These are phyloP conservation scores for Distichodus sexfasciatus DNA, from an alignment of 2,797 vertebrate genomes.

Conservation along the genomic window DNA sequence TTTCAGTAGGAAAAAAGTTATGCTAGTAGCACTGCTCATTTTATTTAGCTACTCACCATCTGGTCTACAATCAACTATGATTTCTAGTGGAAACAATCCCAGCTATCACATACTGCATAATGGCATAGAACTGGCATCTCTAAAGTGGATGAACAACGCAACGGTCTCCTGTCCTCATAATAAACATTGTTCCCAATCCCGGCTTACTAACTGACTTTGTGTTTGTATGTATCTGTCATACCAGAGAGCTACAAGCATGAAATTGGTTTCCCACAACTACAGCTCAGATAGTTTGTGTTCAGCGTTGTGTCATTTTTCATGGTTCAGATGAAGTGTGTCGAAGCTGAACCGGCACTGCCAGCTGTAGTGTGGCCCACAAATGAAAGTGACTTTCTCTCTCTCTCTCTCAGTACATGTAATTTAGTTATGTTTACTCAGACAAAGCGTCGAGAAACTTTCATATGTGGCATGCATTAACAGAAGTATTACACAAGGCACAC, in stretches of 20 bases:
- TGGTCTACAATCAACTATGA: too few species aligned
- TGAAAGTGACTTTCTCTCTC: slow-evolving; percentile 4
- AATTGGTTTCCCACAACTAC: slow-evolving; percentile 38
- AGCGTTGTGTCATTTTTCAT: slow-evolving; percentile 29
- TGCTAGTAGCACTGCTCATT: too few species aligned
- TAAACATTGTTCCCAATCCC: neutral
- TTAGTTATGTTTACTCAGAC: too few species aligned
- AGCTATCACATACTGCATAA: neutral
- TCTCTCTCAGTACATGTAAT: too few species aligned
- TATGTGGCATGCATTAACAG: too few species aligned
- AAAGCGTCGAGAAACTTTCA: too few species aligned
- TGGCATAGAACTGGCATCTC: neutral
- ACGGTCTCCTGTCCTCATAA: slow-evolving; percentile 23
- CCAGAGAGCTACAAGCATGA: slow-evolving; percentile 39
- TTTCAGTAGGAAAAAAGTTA: too few species aligned
- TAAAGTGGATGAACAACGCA: slow-evolving; percentile 20
- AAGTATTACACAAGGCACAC: too few species aligned
- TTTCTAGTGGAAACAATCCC: neutral
- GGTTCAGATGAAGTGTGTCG: slow-evolving; percentile 33
- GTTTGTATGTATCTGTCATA: slow-evolving; percentile 24
- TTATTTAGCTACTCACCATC: too few species aligned
- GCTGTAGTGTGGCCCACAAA: slow-evolving; percentile 29
- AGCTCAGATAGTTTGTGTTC: slow-evolving; percentile 34
- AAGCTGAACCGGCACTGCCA: slow-evolving; percentile 15
- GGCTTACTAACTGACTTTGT: slow-evolving; percentile 26